These are phyloP conservation scores for Odontamblyopus rebecca DNA, from an alignment of 2,797 vertebrate species.

Conservation along the genomic window DNA sequence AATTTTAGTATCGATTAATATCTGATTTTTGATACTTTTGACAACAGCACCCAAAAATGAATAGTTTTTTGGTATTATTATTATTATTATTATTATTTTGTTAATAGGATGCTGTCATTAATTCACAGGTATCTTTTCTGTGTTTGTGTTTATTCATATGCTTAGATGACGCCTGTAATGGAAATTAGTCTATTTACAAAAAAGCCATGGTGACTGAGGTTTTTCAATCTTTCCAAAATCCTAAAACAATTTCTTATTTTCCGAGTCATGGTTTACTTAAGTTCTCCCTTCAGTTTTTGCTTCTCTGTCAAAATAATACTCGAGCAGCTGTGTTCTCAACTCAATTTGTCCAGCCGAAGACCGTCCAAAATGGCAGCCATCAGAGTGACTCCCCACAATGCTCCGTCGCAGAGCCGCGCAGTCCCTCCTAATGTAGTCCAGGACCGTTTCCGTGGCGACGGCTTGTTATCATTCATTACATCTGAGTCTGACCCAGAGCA, in stretches of 20 bases:
- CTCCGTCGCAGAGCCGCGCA: slow-evolving; percentile 22
- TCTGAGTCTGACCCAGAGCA: slow-evolving; percentile 34
- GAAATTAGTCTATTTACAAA: no score
- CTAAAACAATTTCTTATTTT: background rate
- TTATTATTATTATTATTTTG: no score
- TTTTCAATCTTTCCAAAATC: no score
- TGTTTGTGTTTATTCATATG: no score
- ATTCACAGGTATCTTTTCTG: no score
- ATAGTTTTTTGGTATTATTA: no score
- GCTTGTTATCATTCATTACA: slow-evolving; percentile 63
- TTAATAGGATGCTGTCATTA: no score
- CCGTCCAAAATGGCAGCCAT: slow-evolving; percentile 33
- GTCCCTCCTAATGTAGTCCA: slow-evolving; percentile 18
- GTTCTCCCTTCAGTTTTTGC: background rate
- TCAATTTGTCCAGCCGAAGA: slow-evolving; percentile 50
- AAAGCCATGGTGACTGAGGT: no score
- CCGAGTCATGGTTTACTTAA: background rate
- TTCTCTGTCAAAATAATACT: slow-evolving; percentile 21
- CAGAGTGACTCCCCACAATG: slow-evolving; percentile 32
- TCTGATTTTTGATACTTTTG: no score
- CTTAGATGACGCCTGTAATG: no score
- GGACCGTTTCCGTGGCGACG: slow-evolving; percentile 39
- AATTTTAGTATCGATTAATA: no score
- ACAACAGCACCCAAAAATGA: no score
- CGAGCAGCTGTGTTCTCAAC: slow-evolving; percentile 33